Conservation (phyloP, 2,797 vertebrate genomes). For the Syngnathus acus region DNA sequence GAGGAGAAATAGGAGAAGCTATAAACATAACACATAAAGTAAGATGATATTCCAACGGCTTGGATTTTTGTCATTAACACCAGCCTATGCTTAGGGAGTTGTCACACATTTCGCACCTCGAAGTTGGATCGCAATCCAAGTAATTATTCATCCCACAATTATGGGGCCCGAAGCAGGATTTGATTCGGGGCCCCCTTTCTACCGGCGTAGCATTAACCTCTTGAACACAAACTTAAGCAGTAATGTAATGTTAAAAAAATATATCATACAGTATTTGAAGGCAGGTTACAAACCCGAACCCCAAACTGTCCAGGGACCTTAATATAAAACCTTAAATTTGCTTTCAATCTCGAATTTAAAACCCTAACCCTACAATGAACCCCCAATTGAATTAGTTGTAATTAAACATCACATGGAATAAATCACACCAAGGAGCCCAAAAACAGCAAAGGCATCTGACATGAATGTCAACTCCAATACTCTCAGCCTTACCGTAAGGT, state of each 20-base stretch:
- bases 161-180: not conserved
- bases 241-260: too few relatives aligned
- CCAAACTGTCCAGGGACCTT: too few relatives aligned
- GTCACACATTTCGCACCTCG: not conserved
- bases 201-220: too few relatives aligned
- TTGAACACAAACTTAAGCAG: too few relatives aligned
- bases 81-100: not conserved
- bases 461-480: not conserved
- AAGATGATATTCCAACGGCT: constrained; percentile 40
- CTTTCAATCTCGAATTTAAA: not conserved
- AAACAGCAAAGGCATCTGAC: not conserved
- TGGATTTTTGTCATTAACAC: constrained; percentile 21
- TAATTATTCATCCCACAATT: not conserved
- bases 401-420: not conserved
- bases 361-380: not conserved
- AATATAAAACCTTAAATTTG: not conserved
- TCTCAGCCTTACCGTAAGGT: not conserved
- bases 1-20: constrained; percentile 40
- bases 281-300: not conserved
- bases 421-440: not conserved
- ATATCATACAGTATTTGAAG: too few relatives aligned
- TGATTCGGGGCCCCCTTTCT: not conserved
- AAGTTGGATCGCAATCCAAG: not conserved
- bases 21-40: constrained; percentile 31
- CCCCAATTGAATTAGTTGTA: not conserved